A percentile compares a stretch with the other conserved stretches of the same genome.
Evolutionary conservation across 2,797 vertebrate genomes (phyloP).

Genomic region (Onychomys leucogaster): DNA sequence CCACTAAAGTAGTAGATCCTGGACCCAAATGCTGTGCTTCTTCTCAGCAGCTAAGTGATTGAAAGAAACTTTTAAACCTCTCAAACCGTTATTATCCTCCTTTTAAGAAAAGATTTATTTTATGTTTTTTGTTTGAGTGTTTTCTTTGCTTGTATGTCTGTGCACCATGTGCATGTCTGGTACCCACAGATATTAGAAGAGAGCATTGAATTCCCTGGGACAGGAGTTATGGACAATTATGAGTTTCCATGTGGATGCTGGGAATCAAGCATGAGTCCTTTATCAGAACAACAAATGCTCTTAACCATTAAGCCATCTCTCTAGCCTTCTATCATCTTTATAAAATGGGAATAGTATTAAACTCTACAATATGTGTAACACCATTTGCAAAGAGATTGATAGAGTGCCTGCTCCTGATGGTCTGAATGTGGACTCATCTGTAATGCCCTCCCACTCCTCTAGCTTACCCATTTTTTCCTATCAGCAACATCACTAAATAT

Average conservation of each 20-base stretch:
- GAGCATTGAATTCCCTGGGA: background rate
- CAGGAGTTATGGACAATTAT: background rate
- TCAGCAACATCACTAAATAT: background rate
- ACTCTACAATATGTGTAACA: background rate
- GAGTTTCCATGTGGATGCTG: background rate
- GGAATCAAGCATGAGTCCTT: background rate
- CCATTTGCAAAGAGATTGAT: background rate
- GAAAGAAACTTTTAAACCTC: background rate
- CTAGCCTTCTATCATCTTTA: background rate
- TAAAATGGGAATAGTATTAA: constrained; percentile 29
- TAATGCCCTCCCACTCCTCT: background rate
- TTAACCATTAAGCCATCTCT: background rate
- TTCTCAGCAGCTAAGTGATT: background rate
- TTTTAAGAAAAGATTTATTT: background rate
- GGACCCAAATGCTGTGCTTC: background rate
- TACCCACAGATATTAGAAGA: background rate
- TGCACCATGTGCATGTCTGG: background rate
- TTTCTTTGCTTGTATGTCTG: background rate
- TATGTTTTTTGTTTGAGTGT: background rate
- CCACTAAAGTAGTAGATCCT: background rate
- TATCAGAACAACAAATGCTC: background rate
- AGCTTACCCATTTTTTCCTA: background rate
- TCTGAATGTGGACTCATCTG: background rate
- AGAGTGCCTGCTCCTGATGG: background rate
- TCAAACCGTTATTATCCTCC: background rate